Evolutionary conservation across 2,797 vertebrate species (phyloP).

Genomic region (Champsocephalus esox): DNA sequence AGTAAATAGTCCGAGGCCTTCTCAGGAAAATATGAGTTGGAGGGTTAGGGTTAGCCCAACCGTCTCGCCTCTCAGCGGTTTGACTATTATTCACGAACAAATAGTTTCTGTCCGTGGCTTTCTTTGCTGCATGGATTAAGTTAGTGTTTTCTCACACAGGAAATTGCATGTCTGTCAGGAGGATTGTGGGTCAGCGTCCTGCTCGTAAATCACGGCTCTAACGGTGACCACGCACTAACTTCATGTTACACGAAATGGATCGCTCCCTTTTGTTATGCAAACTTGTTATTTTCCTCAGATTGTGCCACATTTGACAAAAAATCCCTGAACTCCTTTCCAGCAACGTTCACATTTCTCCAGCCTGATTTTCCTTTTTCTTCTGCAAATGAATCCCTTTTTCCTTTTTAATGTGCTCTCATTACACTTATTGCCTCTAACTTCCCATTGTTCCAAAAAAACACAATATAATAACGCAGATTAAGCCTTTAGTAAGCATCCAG

Average conservation of each 20-base stretch:
- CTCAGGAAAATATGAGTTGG: conserved; percentile 63
- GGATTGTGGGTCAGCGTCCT: conserved; percentile 64
- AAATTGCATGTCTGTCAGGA: conserved; percentile 79
- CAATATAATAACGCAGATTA: conserved; percentile 60
- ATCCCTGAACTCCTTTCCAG: conserved; percentile 12
- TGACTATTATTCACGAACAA: conserved; percentile 51
- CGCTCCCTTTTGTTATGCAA: conserved; percentile 13
- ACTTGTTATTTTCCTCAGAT: conserved; percentile 22
- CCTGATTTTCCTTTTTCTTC: not conserved
- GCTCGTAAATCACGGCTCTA: conserved; percentile 70
- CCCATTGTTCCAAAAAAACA: conserved; percentile 18
- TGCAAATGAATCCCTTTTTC: not conserved
- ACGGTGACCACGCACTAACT: conserved; percentile 47
- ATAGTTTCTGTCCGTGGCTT: conserved; percentile 54
- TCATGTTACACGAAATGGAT: conserved; percentile 37
- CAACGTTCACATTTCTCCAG: not conserved
- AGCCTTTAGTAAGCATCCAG: conserved; percentile 46
- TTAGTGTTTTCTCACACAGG: conserved; percentile 78
- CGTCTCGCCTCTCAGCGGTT: conserved; percentile 22
- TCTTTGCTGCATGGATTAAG: conserved; percentile 64
- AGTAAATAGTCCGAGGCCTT: conserved; percentile 46
- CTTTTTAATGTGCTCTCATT: conserved; percentile 17
- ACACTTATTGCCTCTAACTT: not conserved
- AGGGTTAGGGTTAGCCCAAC: conserved; percentile 32
- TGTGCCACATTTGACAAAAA: conserved; percentile 38